Evolutionary conservation across 2,113 vertebrate species (phyloP).

Genomic region (Chloroceryle aenea): DNA sequence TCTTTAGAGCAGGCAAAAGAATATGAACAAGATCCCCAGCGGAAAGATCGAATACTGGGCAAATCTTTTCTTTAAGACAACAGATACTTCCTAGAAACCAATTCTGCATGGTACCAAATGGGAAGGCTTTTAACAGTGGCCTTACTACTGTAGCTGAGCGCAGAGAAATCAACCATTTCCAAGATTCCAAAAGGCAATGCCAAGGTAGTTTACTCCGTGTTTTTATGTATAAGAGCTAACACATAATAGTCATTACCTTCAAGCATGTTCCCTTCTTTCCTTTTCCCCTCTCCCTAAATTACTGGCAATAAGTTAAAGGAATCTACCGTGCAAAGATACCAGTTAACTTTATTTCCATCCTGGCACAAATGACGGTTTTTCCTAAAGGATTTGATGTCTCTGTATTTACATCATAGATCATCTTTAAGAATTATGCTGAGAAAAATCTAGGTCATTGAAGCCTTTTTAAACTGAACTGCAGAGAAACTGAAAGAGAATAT

Average conservation of each 20-base stretch:
- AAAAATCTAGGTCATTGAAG: conserved; percentile 51
- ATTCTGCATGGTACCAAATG: background rate
- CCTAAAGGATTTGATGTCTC: conserved; percentile 12
- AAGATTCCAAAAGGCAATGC: background rate
- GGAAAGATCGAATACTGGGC: background rate
- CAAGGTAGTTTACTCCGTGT: background rate
- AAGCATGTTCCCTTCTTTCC: background rate
- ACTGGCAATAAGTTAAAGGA: background rate
- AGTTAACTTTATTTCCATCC: background rate
- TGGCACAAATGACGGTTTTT: background rate
- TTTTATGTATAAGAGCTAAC: background rate
- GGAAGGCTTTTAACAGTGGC: background rate
- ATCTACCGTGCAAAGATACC: background rate
- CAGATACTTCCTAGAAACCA: background rate
- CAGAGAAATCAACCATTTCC: background rate
- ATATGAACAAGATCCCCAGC: background rate
- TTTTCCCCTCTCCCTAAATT: background rate
- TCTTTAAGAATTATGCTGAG: conserved; percentile 28
- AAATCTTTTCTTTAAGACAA: background rate
- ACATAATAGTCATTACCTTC: background rate
- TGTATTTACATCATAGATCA: conserved; percentile 15
- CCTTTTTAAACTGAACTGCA: conserved; percentile 8
- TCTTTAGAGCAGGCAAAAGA: background rate
- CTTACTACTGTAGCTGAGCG: background rate
- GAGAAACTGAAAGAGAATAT: background rate